phyloP scores from a whole-genome alignment of 2,888 invertebrate species.

The Aethes cnicana region DNA sequence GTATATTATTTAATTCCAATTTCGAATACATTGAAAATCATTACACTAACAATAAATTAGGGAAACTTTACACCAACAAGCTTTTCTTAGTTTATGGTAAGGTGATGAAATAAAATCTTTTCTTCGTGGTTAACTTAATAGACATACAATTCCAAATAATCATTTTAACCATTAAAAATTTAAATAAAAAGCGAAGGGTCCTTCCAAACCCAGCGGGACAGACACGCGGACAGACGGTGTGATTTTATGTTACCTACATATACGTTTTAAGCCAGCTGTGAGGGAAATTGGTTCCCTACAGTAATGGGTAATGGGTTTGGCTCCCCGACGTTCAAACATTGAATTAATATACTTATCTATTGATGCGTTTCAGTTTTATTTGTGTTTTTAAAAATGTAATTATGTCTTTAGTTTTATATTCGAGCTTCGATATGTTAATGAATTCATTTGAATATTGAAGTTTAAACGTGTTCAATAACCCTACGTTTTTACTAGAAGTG shows the following conservation, averaged over 20 bases:
- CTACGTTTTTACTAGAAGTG: too few relatives aligned
- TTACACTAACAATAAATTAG: too few relatives aligned
- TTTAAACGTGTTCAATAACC: too few relatives aligned
- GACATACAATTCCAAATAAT: conserved; percentile 9
- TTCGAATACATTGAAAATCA: too few relatives aligned
- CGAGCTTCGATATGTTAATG: neutral
- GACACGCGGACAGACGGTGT: conserved; percentile 42
- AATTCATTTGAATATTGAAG: neutral
- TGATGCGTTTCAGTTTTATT: conserved; percentile 29
- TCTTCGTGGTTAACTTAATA: too few relatives aligned
- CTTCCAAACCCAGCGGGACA: conserved; percentile 60
- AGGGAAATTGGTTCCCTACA: conserved; percentile 72
- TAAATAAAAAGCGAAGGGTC: conserved; percentile 58
- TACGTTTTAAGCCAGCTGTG: conserved; percentile 73
- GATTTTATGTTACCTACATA: conserved; percentile 57
- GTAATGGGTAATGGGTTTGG: conserved; percentile 71
- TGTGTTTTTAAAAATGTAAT: neutral
- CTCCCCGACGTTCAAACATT: conserved; percentile 48
- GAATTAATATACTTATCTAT: conserved; percentile 43
- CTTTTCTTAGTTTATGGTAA: too few relatives aligned
- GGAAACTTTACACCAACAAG: too few relatives aligned
- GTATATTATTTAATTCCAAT: too few relatives aligned
- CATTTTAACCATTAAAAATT: conserved; percentile 58
- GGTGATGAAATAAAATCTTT: too few relatives aligned
- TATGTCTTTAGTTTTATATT: conserved; percentile 1